phyloP scores from a whole-genome alignment of 2,113 vertebrate species.

The Aspidoscelis tigris region DNA sequence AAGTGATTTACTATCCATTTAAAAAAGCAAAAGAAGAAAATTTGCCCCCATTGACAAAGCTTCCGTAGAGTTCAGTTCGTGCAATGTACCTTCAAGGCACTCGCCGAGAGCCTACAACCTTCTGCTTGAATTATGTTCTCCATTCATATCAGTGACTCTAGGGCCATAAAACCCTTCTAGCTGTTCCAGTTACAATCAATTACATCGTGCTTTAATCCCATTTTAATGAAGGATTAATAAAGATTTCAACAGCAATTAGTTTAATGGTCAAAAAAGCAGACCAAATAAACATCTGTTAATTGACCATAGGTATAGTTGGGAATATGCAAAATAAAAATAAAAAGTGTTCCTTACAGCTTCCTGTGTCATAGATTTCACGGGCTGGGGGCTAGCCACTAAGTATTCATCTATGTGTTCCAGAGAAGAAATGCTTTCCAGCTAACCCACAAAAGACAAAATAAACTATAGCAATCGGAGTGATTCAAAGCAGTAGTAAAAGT shows the following conservation, averaged over 20 bases:
- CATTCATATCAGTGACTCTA: slow-evolving; percentile 64
- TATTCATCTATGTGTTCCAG: slow-evolving; percentile 30
- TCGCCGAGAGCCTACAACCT: slow-evolving; percentile 58
- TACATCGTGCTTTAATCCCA: slow-evolving; percentile 71
- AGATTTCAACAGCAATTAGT: slow-evolving; percentile 71
- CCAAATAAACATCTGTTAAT: slow-evolving; percentile 60
- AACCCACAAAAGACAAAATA: slow-evolving; percentile 4
- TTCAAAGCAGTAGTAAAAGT: slow-evolving; percentile 13
- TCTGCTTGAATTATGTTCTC: slow-evolving; percentile 75
- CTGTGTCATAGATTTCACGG: slow-evolving; percentile 47
- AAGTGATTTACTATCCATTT: slow-evolving; percentile 15
- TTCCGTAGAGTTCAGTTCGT: slow-evolving; percentile 39
- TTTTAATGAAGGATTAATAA: slow-evolving; percentile 75
- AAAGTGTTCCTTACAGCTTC: slow-evolving; percentile 51
- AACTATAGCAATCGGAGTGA: background rate
- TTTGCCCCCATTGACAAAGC: slow-evolving; percentile 14
- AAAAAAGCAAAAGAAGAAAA: background rate
- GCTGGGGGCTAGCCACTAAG: slow-evolving; percentile 26
- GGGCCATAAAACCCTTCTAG: slow-evolving; percentile 70
- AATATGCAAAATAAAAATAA: slow-evolving; percentile 49
- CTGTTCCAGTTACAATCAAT: slow-evolving; percentile 72
- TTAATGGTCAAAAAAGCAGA: slow-evolving; percentile 14
- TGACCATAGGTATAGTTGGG: slow-evolving; percentile 45
- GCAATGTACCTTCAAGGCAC: slow-evolving; percentile 45
- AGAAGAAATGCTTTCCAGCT: slow-evolving; percentile 17